These are phyloP conservation scores for Cistogaster globosa DNA, from an alignment of 2,888 invertebrate genomes.

Conservation along the genomic window DNA sequence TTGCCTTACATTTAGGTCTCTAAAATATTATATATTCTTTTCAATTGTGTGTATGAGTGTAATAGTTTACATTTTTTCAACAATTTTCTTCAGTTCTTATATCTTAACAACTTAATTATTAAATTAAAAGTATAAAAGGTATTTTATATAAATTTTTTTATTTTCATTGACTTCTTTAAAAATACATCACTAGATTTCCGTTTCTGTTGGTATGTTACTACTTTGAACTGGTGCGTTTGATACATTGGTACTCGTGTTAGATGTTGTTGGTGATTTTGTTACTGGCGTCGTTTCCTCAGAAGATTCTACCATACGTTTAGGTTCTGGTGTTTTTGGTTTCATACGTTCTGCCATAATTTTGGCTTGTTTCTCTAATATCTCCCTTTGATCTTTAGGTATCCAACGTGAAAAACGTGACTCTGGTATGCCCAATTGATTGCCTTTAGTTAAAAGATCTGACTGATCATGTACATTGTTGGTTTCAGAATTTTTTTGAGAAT, in stretches of 20 bases:
- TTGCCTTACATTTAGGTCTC: too few relatives aligned
- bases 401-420: constrained; percentile 81
- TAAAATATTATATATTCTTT: too few relatives aligned
- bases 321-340: constrained; percentile 70
- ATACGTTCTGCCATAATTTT: constrained; percentile 79
- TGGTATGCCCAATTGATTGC: constrained; percentile 81
- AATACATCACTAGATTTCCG: constrained; percentile 78
- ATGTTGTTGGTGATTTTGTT: constrained; percentile 46
- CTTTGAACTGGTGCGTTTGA: background rate
- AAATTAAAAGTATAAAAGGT: background rate
- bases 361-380: constrained; percentile 81
- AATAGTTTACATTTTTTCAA: too few relatives aligned
- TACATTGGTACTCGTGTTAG: constrained; percentile 71
- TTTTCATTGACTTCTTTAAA: background rate
- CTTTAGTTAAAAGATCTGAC: constrained; percentile 78
- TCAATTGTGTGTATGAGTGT: too few relatives aligned
- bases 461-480: constrained; percentile 67
- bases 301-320: constrained; percentile 23
- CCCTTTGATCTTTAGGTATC: constrained; percentile 82
- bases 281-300: constrained; percentile 24
- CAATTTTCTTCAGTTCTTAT: background rate
- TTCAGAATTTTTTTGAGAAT: constrained; percentile 76
- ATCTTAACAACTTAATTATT: background rate
- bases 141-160: constrained; percentile 16
- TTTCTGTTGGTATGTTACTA: constrained; percentile 78